These are phyloP conservation scores for Alaudala cheleensis DNA, from an alignment of 2,113 vertebrate genomes.

Conservation along the genomic window DNA sequence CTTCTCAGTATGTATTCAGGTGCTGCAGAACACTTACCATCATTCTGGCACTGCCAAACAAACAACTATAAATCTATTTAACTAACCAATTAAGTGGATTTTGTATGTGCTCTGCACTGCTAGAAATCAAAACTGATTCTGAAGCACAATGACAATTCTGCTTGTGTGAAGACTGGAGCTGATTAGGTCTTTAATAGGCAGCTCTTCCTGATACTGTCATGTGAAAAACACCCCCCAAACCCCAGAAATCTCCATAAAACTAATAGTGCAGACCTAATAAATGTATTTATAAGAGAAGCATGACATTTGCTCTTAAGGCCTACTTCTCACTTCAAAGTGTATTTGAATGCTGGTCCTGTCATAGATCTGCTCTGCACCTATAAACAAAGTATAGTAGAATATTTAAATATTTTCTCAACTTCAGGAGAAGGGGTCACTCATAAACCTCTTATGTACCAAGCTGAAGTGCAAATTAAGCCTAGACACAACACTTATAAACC, in stretches of 20 bases:
- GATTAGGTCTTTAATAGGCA: neutral
- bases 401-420: neutral
- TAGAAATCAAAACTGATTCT: neutral
- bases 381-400: neutral
- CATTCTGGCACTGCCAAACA: neutral
- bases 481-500: neutral
- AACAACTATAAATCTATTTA: neutral
- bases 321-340: neutral
- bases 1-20: neutral
- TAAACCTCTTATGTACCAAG: rapidly evolving
- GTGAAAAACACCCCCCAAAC: neutral
- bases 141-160: neutral
- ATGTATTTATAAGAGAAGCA: neutral
- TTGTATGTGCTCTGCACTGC: neutral
- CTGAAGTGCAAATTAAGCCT: neutral
- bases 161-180: neutral
- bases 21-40: neutral
- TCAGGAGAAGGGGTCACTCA: neutral
- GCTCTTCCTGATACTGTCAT: neutral
- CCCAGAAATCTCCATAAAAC: neutral
- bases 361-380: neutral
- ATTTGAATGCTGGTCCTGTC: neutral
- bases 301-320: neutral
- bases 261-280: neutral
- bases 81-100: neutral